Evolutionary conservation across 1,140 invertebrate genomes (phyloP).

Genomic region (Temnothorax nylanderi): DNA sequence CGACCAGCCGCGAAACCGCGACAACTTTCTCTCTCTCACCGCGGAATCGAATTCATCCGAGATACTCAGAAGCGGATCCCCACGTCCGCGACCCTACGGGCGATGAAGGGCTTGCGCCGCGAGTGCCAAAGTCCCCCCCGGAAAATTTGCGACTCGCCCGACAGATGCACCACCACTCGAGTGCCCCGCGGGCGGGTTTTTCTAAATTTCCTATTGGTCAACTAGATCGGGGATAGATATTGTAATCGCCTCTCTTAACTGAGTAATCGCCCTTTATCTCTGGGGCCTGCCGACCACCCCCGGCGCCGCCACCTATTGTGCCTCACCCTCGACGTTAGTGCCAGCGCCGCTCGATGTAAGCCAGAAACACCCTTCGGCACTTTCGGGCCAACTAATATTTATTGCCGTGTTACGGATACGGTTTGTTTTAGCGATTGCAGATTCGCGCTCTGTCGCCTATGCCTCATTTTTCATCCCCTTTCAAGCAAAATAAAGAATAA

Average conservation of each 20-base stretch:
- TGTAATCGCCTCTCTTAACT: slow-evolving; percentile 82
- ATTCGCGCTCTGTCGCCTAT: slow-evolving; percentile 25
- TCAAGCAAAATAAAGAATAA: neutral
- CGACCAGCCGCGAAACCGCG: slow-evolving; percentile 56
- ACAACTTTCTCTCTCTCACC: slow-evolving; percentile 55
- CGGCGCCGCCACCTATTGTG: slow-evolving; percentile 60
- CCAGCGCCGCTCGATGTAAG: slow-evolving; percentile 22
- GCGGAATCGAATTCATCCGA: slow-evolving; percentile 43
- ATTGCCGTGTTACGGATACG: slow-evolving; percentile 41
- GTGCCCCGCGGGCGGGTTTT: slow-evolving; percentile 43
- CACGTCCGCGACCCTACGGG: neutral
- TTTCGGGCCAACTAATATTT: slow-evolving; percentile 54
- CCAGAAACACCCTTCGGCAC: slow-evolving; percentile 48
- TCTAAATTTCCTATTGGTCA: slow-evolving; percentile 73
- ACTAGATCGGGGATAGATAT: slow-evolving; percentile 80
- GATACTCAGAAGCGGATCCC: neutral
- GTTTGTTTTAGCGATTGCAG: slow-evolving; percentile 50
- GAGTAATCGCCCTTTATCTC: slow-evolving; percentile 76
- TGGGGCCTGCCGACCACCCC: slow-evolving; percentile 57
- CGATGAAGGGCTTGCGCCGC: neutral
- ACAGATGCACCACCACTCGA: slow-evolving; percentile 66
- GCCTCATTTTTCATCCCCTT: slow-evolving; percentile 12
- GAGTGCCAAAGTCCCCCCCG: neutral
- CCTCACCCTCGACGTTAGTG: slow-evolving; percentile 39
- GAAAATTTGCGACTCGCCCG: slow-evolving; percentile 25